Base-by-base conservation (phyloP, 2,888 invertebrate genomes). In the Neoitamus cyanurus region DNA sequence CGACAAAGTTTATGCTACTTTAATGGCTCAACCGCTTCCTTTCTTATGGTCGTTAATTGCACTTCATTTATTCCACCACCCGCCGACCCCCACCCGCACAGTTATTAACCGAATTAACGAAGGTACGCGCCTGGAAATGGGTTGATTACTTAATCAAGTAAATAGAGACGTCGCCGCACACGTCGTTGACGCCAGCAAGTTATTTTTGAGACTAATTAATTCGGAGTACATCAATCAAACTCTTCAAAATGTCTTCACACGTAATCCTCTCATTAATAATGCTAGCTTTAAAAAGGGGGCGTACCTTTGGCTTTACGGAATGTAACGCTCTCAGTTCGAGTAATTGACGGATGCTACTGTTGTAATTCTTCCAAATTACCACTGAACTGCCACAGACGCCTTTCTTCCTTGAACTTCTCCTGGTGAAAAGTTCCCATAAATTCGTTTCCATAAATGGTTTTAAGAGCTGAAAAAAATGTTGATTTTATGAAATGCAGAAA, bases 251-350 rank as follows among this genome's bases (percentile, higher is more conserved):
- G 42, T 42, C 78, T 58, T 48, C 31, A 7, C 78, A 80, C 78
- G 78, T 31, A 80, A 80, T 80, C 25, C 37, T 48, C 58, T 80
- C 78, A 80, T 80, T 80, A 80, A 80, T 80, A 80, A 80, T 11
- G 31, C 31, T 58, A 31, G 42, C 11, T 75, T 75, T 75, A 75
- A 75, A 75, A 75, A 42, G 42, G 42, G 42, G 75, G 75, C 75
- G 75, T 37, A 25, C 13, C 75, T 28, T 25, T 11, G 58, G 1
- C 25, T 25, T 58, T 15, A 58, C 20, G 15, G 25, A 58, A 15
- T 9, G 25, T 25, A 58, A 25, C 58, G 25, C 9, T 58, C 15
- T 58, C 20, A 25, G 25, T 20, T 25, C 9, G 1, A 48, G 20
- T 20, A 58, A 58, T 58, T 58, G 58, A 58, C 20, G 25, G 25